A percentile compares a stretch with the other conserved stretches of the same genome.
Conservation (phyloP, 2,113 vertebrate species). For the Monarcha castaneiventris region DNA sequence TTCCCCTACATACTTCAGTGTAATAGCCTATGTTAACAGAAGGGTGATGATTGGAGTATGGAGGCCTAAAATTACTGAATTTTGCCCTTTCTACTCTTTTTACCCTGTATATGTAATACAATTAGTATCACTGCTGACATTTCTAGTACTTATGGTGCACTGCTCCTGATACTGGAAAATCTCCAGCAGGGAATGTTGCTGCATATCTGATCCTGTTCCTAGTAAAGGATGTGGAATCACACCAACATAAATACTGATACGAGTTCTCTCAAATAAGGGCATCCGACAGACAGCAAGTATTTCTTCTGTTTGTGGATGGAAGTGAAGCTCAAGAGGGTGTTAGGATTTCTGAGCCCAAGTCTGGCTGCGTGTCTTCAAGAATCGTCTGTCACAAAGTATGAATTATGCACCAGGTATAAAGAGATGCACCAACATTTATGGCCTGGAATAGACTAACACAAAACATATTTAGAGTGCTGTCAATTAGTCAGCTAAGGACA, state of each 20-base stretch:
- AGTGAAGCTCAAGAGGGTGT: neutral
- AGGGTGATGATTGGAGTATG: neutral
- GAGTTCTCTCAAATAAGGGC: slow-evolving; percentile 18
- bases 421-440: neutral
- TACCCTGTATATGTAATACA: neutral
- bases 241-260: neutral
- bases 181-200: slow-evolving; percentile 39
- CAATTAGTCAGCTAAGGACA: neutral
- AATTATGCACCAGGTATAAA: neutral
- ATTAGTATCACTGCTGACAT: neutral
- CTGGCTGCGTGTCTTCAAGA: neutral
- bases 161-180: slow-evolving; percentile 41
- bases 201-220: slow-evolving; percentile 9
- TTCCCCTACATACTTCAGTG: neutral
- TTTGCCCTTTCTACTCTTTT: neutral
- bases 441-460: neutral
- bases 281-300: neutral
- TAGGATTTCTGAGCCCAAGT: neutral
- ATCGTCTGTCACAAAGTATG: neutral
- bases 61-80: neutral
- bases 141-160: neutral
- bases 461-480: neutral
- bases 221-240: neutral
- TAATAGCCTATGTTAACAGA: neutral
- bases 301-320: neutral